Evolutionary conservation across 1,140 invertebrate genomes (phyloP).

Genomic region (Bombus huntii): DNA sequence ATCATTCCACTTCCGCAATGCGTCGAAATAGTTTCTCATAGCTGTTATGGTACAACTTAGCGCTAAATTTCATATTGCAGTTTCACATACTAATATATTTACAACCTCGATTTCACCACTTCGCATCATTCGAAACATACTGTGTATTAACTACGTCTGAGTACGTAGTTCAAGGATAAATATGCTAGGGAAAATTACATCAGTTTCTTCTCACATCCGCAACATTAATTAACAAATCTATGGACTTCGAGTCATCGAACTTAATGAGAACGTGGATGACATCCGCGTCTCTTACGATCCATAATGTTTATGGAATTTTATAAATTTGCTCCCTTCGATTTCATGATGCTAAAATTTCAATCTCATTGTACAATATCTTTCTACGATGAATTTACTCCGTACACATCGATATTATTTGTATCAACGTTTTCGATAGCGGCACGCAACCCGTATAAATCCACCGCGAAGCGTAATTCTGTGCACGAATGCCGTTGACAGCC

Average conservation of each 20-base stretch:
- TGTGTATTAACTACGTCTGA: neutral
- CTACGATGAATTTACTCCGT: neutral
- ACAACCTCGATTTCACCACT: neutral
- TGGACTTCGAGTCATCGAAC: neutral
- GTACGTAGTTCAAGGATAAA: neutral
- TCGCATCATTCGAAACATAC: neutral
- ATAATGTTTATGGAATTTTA: neutral
- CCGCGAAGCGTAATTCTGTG: conserved; percentile 22
- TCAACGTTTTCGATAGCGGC: conserved; percentile 4
- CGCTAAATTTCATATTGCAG: neutral
- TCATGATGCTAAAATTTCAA: neutral
- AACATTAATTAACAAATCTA: too few relatives aligned
- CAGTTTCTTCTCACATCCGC: too few relatives aligned
- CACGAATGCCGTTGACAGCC: conserved; percentile 48
- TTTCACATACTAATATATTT: neutral
- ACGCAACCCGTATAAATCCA: conserved; percentile 38
- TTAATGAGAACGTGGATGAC: neutral
- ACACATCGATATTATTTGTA: neutral
- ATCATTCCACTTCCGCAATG: conserved; percentile 25
- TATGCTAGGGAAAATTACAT: too few relatives aligned
- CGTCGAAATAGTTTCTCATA: conserved; percentile 24
- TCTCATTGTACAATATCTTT: neutral
- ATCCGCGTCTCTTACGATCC: too few relatives aligned
- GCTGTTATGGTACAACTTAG: neutral
- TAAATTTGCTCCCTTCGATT: neutral